Evolutionary conservation across 2,113 vertebrate genomes (phyloP), one percentile per base, ranked within the genome.

Genomic region (Gavialis gangeticus): DNA sequence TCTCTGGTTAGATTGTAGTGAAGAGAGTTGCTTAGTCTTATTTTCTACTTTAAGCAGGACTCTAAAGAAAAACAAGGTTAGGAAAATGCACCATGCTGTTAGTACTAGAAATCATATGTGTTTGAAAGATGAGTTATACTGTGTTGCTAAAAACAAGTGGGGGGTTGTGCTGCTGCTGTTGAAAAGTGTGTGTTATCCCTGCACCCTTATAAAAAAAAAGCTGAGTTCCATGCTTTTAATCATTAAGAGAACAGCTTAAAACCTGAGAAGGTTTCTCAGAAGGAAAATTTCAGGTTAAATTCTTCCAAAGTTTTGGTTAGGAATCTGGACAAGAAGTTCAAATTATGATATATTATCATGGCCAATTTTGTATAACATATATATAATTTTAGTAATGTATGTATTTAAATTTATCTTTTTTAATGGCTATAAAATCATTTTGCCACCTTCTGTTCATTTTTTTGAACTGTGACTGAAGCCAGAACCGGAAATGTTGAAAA

Each of bases 11-110:
- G 24, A 62, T 30, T 66, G 77, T 7, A 85, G 67, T n/a, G 22
- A 86, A 84, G 67, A 75, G 0, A 0, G 19, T 66, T 15, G 17
- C 8, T 87, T 66, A 79, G 60, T 92, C 62, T 90, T 80, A 58
- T 93, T 93, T 95, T 89, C 88, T 82, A 64, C 81, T 95, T 93
- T 85, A 83, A 88, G 69, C 90, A 56, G 84, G 28, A 66, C 79
- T 91, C 21, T 79, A 94, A 94, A 67, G 94, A 91, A 95, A 96
- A 64, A 87, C 54, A 46, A 34, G 6, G 34, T 75, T 14, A 87
- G 79, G 54, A 88, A 91, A 82, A 71, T 56, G 15, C 16, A 88
- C 76, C 60, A 25, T 88, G 18, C 5, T 71, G 88, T 54, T 79
- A 19, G 34, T 86, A 59, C 66, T 84, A 66, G 76, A 95, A 94